Base-by-base conservation (phyloP, 2,888 invertebrate genomes). In the Dysmachus trigonus region DNA sequence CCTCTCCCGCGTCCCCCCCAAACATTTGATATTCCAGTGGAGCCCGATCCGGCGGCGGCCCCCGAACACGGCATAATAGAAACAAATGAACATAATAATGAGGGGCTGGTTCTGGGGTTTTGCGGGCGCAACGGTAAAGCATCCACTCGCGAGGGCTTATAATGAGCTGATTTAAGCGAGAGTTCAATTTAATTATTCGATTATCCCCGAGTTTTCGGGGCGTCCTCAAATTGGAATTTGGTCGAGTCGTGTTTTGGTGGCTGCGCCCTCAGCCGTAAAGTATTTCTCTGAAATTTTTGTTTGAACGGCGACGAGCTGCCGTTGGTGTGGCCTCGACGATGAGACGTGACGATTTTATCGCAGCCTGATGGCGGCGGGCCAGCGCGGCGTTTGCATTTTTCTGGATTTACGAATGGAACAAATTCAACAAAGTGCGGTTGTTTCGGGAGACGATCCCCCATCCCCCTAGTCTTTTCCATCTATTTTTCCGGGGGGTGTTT, bases 111-210 rank as follows among this genome's bases (percentile, higher is more conserved):
- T 35, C 71, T 82, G 82, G 82, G 82, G 82, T 71, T 82, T 82
- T 82, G 82, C 13, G 62, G 62, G 31, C 62, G n/a, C 38, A 62
- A 62, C 62, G 33, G 51, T 79, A 27, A 51, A 82, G 82, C 82
- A 62, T 62, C 71, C 62, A 71, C 71, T 27, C 82, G 82, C 82
- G 62, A 82, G 33, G 35, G 33, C 35, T 82, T 82, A 62, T 82
- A 82, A 82, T 82, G 82, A 82, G 82, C 82, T 82, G 82, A 53
- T 82, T 82, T 82, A 82, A 71, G 82, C 82, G 82, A 82, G 82
- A 82, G 82, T 82, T 82, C 82, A 82, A 82, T 82, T 82, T 82
- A 82, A 82, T 82, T 82, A 82, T 82, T 82, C 71, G 82, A 82
- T 82, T 82, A 82, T 35, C n/a, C 71, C 77, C 27, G 31, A 10